Percentiles rank a stretch among this genome's conserved stretches.
These are phyloP conservation scores for Hypocryptadius cinnamomeus DNA, from an alignment of 2,113 vertebrate species.

Conservation along the genomic window DNA sequence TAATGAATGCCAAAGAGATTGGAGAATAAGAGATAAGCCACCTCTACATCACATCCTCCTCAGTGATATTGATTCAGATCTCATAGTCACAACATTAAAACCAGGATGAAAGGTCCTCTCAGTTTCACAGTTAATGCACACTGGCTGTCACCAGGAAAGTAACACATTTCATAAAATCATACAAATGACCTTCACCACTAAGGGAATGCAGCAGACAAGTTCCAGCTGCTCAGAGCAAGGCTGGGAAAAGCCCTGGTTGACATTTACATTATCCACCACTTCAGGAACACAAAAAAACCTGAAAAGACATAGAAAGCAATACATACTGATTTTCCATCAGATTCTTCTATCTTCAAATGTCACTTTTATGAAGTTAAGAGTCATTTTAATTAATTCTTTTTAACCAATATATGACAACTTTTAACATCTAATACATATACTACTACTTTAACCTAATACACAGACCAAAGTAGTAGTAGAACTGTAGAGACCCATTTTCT, in stretches of 20 bases:
- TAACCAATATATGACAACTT: background rate
- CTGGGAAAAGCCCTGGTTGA: background rate
- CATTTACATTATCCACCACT: background rate
- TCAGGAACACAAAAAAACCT: background rate
- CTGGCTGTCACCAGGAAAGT: background rate
- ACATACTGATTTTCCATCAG: background rate
- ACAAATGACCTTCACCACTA: background rate
- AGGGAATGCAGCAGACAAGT: background rate
- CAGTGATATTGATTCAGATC: background rate
- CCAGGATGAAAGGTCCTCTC: background rate
- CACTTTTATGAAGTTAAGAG: background rate
- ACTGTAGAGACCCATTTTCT: background rate
- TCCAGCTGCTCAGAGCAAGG: background rate
- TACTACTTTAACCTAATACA: no score
- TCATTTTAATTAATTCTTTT: background rate
- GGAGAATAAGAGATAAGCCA: background rate
- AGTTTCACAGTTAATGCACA: background rate
- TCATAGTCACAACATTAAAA: background rate
- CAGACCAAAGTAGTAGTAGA: background rate
- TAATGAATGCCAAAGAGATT: background rate
- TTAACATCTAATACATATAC: background rate
- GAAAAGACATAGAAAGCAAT: background rate
- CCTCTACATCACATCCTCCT: background rate
- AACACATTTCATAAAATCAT: background rate
- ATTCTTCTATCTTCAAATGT: background rate